Evolutionary conservation across 2,888 invertebrate species (phyloP).

Genomic region (Agonopterix arenella): DNA sequence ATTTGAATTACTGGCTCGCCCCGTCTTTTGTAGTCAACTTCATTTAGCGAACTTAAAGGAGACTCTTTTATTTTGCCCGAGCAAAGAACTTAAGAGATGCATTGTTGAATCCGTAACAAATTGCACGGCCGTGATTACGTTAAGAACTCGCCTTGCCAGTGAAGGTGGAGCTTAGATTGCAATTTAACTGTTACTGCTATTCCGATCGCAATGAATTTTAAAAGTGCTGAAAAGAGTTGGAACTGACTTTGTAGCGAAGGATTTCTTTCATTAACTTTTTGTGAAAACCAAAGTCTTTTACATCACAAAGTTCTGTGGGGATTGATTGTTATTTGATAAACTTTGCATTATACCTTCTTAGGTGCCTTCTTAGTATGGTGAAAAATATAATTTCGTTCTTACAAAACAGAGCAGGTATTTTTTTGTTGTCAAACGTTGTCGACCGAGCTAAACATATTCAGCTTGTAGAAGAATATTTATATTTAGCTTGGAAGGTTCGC

Average conservation of each 20-base stretch:
- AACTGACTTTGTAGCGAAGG: conserved; percentile 8
- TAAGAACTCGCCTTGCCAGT: conserved; percentile 40
- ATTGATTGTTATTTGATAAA: too few species aligned
- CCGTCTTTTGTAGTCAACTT: conserved; percentile 74
- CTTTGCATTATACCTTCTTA: too few species aligned
- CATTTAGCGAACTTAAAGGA: conserved; percentile 71
- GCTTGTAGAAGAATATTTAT: not conserved
- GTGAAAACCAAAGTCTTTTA: not conserved
- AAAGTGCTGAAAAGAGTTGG: conserved; percentile 27
- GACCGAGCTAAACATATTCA: too few species aligned
- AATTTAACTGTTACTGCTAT: conserved; percentile 47
- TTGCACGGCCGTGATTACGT: conserved; percentile 67
- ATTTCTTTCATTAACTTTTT: conserved; percentile 9
- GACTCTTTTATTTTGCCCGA: conserved; percentile 60
- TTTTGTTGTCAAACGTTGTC: too few species aligned
- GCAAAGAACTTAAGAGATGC: conserved; percentile 69
- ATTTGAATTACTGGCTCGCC: conserved; percentile 65
- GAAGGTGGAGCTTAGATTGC: conserved; percentile 49
- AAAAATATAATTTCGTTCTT: too few species aligned
- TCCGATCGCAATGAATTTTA: conserved; percentile 32
- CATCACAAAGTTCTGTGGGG: not conserved
- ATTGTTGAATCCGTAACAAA: conserved; percentile 75
- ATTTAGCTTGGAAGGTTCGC: conserved; percentile 3
- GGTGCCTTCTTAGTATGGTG: too few species aligned
- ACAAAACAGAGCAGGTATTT: too few species aligned